Evolutionary conservation across 1,140 invertebrate species (phyloP).

Genomic region (Drosophila jambulina): DNA sequence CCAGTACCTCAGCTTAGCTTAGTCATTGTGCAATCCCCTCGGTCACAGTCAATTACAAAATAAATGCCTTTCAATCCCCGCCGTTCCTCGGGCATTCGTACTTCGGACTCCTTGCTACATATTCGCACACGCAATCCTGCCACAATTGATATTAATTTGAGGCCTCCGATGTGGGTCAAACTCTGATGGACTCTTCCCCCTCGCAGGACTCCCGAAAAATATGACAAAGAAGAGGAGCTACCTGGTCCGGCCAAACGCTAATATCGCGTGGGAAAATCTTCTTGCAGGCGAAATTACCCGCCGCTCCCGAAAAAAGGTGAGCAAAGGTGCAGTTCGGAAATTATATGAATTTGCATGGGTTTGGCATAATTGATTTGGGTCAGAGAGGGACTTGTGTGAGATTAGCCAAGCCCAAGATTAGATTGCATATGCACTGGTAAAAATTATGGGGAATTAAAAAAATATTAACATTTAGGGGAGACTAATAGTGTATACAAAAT

Average conservation of each 20-base stretch:
- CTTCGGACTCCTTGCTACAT: not conserved
- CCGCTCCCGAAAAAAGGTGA: constrained; percentile 23
- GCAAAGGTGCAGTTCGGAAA: constrained; percentile 58
- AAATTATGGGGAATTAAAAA: not conserved
- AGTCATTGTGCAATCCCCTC: constrained; percentile 62
- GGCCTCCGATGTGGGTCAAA: constrained; percentile 49
- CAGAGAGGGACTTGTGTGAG: constrained; percentile 18
- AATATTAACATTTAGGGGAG: not conserved
- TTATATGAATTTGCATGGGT: constrained; percentile 58
- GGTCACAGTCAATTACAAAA: constrained; percentile 65
- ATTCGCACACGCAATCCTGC: constrained; percentile 57
- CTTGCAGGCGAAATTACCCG: constrained; percentile 25
- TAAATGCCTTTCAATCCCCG: constrained; percentile 64
- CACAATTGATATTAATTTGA: constrained; percentile 66
- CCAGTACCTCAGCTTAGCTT: constrained; percentile 23
- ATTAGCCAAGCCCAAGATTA: constrained; percentile 45
- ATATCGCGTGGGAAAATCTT: constrained; percentile 65
- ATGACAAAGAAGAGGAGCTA: constrained; percentile 18
- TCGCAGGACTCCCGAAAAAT: constrained; percentile 15
- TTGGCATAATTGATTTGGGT: constrained; percentile 52
- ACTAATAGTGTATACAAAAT: not conserved
- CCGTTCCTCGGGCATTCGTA: constrained; percentile 20
- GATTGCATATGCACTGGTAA: not conserved
- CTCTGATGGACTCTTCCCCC: constrained; percentile 20
- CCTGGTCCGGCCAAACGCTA: constrained; percentile 16